phyloP scores from a whole-genome alignment of 2,797 vertebrate genomes.

The Rhinogobio ventralis region DNA sequence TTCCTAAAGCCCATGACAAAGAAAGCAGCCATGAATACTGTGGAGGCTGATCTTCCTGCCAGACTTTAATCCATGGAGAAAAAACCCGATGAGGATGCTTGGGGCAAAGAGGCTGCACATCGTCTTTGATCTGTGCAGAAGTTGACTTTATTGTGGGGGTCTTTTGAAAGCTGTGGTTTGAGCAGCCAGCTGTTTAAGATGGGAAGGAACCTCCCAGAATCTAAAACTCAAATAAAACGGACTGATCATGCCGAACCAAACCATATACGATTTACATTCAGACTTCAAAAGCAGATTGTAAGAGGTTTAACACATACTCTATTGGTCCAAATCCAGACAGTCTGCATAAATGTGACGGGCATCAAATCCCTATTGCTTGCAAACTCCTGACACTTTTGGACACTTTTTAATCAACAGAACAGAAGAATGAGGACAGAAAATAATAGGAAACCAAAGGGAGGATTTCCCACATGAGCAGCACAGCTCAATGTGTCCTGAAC shows the following conservation, averaged over 20 bases:
- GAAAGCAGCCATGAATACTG: conserved; percentile 40
- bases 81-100: conserved; percentile 16
- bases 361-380: conserved; percentile 18
- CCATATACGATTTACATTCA: conserved; percentile 20
- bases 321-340: conserved; percentile 1
- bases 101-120: conserved; percentile 1
- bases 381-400: neutral
- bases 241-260: neutral
- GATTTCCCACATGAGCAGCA: neutral
- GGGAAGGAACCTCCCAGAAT: conserved; percentile 6
- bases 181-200: conserved; percentile 21
- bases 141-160: conserved; percentile 28
- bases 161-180: conserved; percentile 14
- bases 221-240: conserved; percentile 12
- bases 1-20: conserved; percentile 37
- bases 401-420: neutral
- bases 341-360: conserved; percentile 16
- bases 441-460: neutral
- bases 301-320: conserved; percentile 17
- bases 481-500: conserved; percentile 3
- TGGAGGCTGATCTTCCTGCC: conserved; percentile 29
- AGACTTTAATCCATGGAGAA: conserved; percentile 40
- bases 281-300: conserved; percentile 19
- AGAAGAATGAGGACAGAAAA: neutral
- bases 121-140: conserved; percentile 41